These are phyloP conservation scores for Ibidorhyncha struthersii DNA, from an alignment of 2,113 vertebrate genomes.

Conservation along the genomic window DNA sequence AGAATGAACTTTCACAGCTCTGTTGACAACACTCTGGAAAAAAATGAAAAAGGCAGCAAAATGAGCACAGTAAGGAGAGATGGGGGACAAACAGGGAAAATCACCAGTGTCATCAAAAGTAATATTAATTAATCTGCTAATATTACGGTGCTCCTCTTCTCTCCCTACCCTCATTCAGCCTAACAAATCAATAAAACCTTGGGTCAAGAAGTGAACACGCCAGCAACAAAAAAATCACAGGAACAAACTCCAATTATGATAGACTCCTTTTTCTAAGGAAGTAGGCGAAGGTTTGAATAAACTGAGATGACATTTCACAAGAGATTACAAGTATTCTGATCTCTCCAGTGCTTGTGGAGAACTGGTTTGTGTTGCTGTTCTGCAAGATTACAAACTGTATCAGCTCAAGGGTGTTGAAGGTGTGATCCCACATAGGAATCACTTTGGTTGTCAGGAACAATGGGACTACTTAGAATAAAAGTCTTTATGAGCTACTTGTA, in stretches of 20 bases:
- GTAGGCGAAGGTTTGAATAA: not conserved
- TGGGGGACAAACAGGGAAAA: not conserved
- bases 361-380: conserved; percentile 31
- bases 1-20: not conserved
- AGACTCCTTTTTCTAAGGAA: conserved; percentile 23
- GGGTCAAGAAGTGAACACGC: conserved; percentile 41
- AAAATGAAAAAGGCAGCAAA: not conserved
- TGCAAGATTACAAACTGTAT: conserved; percentile 30
- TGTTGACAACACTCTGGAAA: conserved; percentile 22
- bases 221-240: not conserved
- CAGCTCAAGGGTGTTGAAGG: conserved; percentile 13
- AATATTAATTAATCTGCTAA: conserved; percentile 5
- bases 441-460: conserved; percentile 51
- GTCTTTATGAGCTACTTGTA: conserved; percentile 54
- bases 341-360: conserved; percentile 9
- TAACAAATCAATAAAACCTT: not conserved
- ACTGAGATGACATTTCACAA: not conserved
- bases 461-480: conserved; percentile 50
- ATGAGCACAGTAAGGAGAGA: conserved; percentile 15
- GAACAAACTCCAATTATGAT: not conserved
- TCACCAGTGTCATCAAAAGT: not conserved
- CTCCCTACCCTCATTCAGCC: not conserved
- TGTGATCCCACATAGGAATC: conserved; percentile 37
- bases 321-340: not conserved
- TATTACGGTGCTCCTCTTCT: conserved; percentile 29